phyloP scores from a whole-genome alignment of 2,888 invertebrate genomes.

The Phasia obesa region DNA sequence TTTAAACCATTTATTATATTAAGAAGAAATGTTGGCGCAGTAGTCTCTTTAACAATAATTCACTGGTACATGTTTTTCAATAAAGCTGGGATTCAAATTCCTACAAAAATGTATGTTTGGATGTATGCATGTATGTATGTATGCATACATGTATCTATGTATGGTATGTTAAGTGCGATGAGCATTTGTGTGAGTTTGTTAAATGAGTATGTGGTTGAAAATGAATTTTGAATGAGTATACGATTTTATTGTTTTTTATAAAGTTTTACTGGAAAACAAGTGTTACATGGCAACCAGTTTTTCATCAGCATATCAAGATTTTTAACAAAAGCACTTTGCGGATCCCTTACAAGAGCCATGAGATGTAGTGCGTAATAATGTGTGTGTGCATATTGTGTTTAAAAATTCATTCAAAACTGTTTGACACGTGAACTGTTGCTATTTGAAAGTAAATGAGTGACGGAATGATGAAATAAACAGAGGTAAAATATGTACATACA shows the following conservation, averaged over 20 bases:
- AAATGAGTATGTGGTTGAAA: constrained; percentile 53
- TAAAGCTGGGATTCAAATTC: constrained; percentile 8
- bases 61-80: constrained; percentile 4
- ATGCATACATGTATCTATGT: not conserved
- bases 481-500: not conserved
- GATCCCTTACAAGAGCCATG: constrained; percentile 21
- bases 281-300: constrained; percentile 61
- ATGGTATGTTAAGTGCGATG: constrained; percentile 8
- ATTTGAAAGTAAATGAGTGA: constrained; percentile 64
- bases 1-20: no score
- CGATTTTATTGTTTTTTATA: constrained; percentile 27
- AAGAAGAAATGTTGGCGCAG: no score
- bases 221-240: constrained; percentile 38
- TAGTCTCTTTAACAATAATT: not conserved
- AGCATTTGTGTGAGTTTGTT: constrained; percentile 12
- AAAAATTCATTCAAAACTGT: constrained; percentile 43
- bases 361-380: not conserved
- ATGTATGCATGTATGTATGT: not conserved
- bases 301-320: constrained; percentile 59
- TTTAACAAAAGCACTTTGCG: constrained; percentile 43
- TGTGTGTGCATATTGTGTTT: constrained; percentile 27
- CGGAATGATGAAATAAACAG: constrained; percentile 20
- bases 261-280: constrained; percentile 63
- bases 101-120: not conserved
- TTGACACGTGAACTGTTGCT: constrained; percentile 69